Evolutionary conservation across 2,797 vertebrate species (phyloP).

Genomic region (Labeo calbasu): DNA sequence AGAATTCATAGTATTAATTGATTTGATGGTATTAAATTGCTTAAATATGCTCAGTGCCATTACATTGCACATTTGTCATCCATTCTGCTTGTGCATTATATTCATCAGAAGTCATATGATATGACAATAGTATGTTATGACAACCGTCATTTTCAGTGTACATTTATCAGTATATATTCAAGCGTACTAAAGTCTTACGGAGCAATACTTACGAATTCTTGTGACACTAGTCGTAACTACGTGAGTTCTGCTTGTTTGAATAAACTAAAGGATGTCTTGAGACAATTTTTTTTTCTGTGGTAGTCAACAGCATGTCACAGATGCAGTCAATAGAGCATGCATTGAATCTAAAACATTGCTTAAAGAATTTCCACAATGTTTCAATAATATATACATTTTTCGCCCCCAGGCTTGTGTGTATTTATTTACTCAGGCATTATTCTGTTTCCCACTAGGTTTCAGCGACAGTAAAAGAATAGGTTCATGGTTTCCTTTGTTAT

Average conservation of each 20-base stretch:
- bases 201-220: too few relatives aligned
- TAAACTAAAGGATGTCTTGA: neutral
- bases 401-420: neutral
- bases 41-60: neutral
- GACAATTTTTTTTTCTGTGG: neutral
- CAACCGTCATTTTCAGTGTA: neutral
- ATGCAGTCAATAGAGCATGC: conserved; percentile 6
- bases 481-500: conserved; percentile 40
- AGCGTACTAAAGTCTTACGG: neutral
- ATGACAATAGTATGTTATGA: neutral
- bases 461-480: conserved; percentile 26
- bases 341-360: neutral
- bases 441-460: conserved; percentile 11
- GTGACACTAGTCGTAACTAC: neutral
- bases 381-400: neutral
- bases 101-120: neutral
- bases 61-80: neutral
- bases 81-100: neutral
- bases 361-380: neutral
- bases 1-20: neutral
- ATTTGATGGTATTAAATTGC: neutral
- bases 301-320: conserved; percentile 14
- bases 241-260: neutral
- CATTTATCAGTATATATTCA: neutral
- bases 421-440: conserved; percentile 20